Evolutionary conservation across 1,140 invertebrate species (phyloP).

Genomic region (Drosophila paulistorum): DNA sequence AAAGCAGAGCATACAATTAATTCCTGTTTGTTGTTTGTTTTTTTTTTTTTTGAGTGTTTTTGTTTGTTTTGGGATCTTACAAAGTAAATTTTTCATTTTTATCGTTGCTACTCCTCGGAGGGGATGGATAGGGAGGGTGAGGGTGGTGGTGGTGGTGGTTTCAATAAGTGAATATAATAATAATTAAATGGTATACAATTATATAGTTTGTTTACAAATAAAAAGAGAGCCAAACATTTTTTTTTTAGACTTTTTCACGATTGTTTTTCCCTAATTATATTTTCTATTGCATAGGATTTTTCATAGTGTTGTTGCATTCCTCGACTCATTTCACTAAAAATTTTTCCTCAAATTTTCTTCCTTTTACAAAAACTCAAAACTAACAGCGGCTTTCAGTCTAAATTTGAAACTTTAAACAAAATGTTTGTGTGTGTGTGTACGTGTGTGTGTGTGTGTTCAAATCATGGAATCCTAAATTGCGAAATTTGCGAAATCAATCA

Average conservation of each 20-base stretch:
- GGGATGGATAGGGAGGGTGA: too few species aligned
- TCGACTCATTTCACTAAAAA: slow-evolving; percentile 14
- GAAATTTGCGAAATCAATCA: slow-evolving; percentile 11
- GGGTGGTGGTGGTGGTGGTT: too few species aligned
- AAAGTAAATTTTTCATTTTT: neutral
- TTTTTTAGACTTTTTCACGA: neutral
- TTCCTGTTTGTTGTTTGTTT: neutral
- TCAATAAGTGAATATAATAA: slow-evolving; percentile 7
- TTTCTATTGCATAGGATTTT: slow-evolving; percentile 7
- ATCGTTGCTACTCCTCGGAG: too few species aligned
- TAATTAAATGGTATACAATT: slow-evolving; percentile 14
- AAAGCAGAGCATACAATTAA: neutral
- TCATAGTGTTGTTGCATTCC: too few species aligned
- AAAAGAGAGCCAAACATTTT: slow-evolving; percentile 6
- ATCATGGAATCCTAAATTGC: neutral
- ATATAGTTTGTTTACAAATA: slow-evolving; percentile 12
- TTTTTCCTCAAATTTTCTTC: slow-evolving; percentile 20
- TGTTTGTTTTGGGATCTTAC: neutral
- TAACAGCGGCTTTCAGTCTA: slow-evolving; percentile 60
- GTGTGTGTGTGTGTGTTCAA: slow-evolving; percentile 1
- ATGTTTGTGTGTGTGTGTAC: neutral
- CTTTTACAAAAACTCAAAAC: slow-evolving; percentile 10
- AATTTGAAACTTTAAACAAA: slow-evolving; percentile 14
- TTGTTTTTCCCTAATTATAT: neutral
- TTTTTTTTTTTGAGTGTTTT: too few species aligned